Conservation (phyloP, 2,888 invertebrate genomes). For the Achlya flavicornis region DNA sequence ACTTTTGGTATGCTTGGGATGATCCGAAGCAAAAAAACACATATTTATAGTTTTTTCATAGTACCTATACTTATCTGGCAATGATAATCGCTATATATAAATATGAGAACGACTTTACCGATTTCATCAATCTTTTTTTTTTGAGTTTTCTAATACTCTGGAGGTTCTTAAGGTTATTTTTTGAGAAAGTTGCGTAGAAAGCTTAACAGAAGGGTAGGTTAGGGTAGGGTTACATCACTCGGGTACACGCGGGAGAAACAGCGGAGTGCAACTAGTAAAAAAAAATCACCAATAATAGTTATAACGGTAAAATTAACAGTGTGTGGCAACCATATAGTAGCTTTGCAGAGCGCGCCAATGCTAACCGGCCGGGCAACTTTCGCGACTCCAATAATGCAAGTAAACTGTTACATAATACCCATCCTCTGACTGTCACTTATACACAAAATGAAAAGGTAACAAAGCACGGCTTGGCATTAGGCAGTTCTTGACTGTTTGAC, state of each 20-base stretch:
- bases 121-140: too few species aligned
- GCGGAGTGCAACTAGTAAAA: too few species aligned
- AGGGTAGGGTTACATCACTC: too few species aligned
- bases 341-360: slow-evolving; percentile 31
- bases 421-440: slow-evolving; percentile 35
- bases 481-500: slow-evolving; percentile 7
- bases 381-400: slow-evolving; percentile 68
- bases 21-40: not conserved
- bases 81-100: not conserved
- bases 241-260: too few species aligned
- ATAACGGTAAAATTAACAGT: not conserved
- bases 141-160: too few species aligned
- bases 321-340: slow-evolving; percentile 39
- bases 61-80: not conserved
- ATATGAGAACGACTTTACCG: too few species aligned
- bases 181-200: too few species aligned
- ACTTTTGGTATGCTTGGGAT: not conserved
- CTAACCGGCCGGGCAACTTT: slow-evolving; percentile 69
- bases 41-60: not conserved
- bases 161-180: too few species aligned
- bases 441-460: slow-evolving; percentile 31
- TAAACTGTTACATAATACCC: slow-evolving; percentile 63
- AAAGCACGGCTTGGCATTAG: slow-evolving; percentile 22
- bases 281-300: too few species aligned
- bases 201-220: too few species aligned